A percentile compares a stretch with the other conserved stretches of the same genome.
Evolutionary conservation across 2,888 invertebrate species (phyloP).

Genomic region (Elegia similella): DNA sequence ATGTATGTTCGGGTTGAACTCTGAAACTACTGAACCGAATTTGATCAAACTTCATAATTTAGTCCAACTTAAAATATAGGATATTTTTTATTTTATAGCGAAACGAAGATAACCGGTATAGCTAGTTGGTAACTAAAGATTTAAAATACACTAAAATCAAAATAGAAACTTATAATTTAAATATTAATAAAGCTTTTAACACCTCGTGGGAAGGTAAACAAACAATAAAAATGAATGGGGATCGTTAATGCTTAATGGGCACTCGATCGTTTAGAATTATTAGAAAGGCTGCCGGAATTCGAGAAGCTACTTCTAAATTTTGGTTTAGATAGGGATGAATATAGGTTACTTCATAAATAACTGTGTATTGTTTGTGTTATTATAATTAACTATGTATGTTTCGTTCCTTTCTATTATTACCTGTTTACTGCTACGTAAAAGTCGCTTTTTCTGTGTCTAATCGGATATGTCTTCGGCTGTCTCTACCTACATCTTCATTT

Average conservation of each 20-base stretch:
- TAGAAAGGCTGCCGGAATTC: constrained; percentile 25
- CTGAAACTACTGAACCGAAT: no score
- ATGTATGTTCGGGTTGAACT: no score
- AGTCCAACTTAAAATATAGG: no score
- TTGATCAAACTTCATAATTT: no score
- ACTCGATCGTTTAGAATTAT: constrained; percentile 29
- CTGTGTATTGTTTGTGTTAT: neutral
- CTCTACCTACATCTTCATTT: no score
- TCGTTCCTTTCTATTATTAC: neutral
- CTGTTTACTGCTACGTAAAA: neutral
- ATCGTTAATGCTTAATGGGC: constrained; percentile 39
- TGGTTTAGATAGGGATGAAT: neutral
- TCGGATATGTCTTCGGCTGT: no score
- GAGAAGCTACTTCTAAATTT: neutral
- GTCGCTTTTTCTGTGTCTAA: no score
- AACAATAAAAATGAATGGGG: constrained; percentile 39
- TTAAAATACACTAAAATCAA: no score
- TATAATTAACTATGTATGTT: neutral
- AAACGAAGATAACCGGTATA: no score
- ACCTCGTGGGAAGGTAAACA: constrained; percentile 43
- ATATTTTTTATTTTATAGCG: no score
- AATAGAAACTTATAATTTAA: neutral
- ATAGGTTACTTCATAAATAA: neutral
- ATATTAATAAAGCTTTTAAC: constrained; percentile 32
- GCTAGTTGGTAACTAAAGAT: no score